Percentiles rank a stretch among this genome's conserved stretches.
Conservation (phyloP, 2,888 invertebrate species). For the Agriopis marginaria region DNA sequence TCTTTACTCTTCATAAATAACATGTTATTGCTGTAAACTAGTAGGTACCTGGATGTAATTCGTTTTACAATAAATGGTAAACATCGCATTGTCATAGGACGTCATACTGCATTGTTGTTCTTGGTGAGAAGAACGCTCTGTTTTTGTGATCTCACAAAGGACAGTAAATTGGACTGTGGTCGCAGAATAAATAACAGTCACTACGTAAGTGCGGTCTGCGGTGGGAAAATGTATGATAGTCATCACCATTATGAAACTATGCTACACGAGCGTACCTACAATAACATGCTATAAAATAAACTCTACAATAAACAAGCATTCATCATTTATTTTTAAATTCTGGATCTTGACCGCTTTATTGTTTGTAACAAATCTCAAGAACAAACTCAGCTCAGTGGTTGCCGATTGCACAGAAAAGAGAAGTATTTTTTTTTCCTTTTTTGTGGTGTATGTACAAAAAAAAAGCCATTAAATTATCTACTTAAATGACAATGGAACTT, state of each 20-base stretch:
- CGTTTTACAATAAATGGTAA: slow-evolving; percentile 30
- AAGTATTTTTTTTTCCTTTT: no score
- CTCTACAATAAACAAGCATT: slow-evolving; percentile 14
- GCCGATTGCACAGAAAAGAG: background rate
- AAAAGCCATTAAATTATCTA: background rate
- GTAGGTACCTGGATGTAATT: slow-evolving; percentile 15
- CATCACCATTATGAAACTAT: slow-evolving; percentile 31
- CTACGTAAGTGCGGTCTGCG: slow-evolving; percentile 1
- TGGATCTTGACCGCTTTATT: background rate
- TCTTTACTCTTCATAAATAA: slow-evolving; percentile 42
- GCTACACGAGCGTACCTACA: slow-evolving; percentile 9
- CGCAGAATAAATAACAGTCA: no score
- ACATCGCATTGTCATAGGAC: slow-evolving; percentile 45
- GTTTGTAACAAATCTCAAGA: no score
- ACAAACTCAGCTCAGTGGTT: background rate
- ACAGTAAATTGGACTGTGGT: slow-evolving; percentile 31
- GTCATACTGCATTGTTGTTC: slow-evolving; percentile 51
- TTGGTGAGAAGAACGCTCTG: slow-evolving; percentile 17
- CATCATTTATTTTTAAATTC: slow-evolving; percentile 2
- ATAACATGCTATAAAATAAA: slow-evolving; percentile 11
- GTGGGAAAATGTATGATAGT: slow-evolving; percentile 37
- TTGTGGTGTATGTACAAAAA: background rate
- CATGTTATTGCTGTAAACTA: slow-evolving; percentile 48
- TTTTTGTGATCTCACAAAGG: slow-evolving; percentile 38
- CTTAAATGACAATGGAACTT: background rate